Evolutionary conservation across 92 coral and sea anemone species (phyloP), one percentile per base, ranked within the genome.

Genomic region (Palythoa caribaeorum): DNA sequence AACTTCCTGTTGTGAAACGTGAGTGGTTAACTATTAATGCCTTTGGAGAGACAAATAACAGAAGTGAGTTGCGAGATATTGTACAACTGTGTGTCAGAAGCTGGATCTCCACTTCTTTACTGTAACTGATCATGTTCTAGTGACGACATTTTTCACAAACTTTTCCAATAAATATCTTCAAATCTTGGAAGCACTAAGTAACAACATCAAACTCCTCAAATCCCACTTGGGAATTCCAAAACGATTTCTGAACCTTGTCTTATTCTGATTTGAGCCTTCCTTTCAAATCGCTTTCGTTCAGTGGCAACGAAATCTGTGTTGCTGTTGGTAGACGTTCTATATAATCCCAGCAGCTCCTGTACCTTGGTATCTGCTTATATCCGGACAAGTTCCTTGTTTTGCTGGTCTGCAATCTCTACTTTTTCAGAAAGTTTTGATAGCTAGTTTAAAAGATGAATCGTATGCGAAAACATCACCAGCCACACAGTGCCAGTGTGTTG

Each of bases 41-140:
- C 63, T 57, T 57, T 57, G 63, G 63, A 57, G 63, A 57, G 63
- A 57, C 13, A 57, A 16, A 57, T 38, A 85, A 51, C n/a, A 60
- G 78, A 12, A 28, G 76, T 37, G 90, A 84, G 28, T 54, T 90
- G 71, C 65, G 83, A 38, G 92, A 90, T 28, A 90, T 85, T n/a
- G 90, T 70, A 35, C 83, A 37, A 9, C 68, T 90, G 77, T 66
- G 44, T 35, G 87, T 85, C 53, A 86, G 50, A n/a, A n/a, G n/a
- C n/a, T n/a, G 94, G 70, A 86, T 84, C 55, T 92, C 92, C 17
- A 92, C 94, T 50, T 92, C 94, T 71, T 76, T 92, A 69, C 94
- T 92, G 85, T 92, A 92, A 9, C 92, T 92, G 20, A 92, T 85
- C 92, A 92, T 86, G 90, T 92, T 92, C 54, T 92, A 92, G 60